Percentiles rank a stretch among this genome's conserved stretches.
These are phyloP conservation scores for Eilema sororculum DNA, from an alignment of 2,888 invertebrate species.

Conservation along the genomic window DNA sequence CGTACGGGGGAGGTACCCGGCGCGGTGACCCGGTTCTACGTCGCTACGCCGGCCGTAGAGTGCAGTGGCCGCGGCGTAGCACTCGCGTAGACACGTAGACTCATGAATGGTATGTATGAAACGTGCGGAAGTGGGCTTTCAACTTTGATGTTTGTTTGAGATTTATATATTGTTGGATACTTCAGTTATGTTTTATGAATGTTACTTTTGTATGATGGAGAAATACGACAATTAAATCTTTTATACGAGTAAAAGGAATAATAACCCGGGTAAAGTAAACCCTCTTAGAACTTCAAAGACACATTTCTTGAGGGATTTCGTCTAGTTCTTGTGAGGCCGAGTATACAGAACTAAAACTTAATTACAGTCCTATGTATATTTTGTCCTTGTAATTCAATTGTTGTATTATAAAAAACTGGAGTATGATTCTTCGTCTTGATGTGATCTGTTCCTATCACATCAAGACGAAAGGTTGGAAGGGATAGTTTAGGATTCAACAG, in stretches of 20 bases:
- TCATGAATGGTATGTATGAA: slow-evolving; percentile 51
- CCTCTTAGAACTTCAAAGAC: neutral
- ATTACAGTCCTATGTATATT: neutral
- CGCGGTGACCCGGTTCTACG: slow-evolving; percentile 75
- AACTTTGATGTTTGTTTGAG: slow-evolving; percentile 29
- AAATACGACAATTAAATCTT: neutral
- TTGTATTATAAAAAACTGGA: too few species aligned
- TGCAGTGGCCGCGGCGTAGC: slow-evolving; percentile 76
- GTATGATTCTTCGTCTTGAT: too few species aligned
- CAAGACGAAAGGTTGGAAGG: too few species aligned
- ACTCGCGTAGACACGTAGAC: slow-evolving; percentile 57
- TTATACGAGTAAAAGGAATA: neutral
- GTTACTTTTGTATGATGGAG: neutral
- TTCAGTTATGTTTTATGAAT: neutral
- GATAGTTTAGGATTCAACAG: too few species aligned
- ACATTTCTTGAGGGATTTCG: neutral
- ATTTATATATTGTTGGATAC: slow-evolving; percentile 13
- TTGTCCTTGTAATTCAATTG: too few species aligned
- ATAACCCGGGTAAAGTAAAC: neutral
- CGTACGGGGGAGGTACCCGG: slow-evolving; percentile 39
- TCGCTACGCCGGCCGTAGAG: slow-evolving; percentile 73
- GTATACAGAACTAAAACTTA: neutral
- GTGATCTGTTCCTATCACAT: too few species aligned
- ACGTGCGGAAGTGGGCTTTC: slow-evolving; percentile 40
- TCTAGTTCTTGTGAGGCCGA: neutral